Percentiles rank a stretch among this genome's conserved stretches.
Evolutionary conservation across 2,797 vertebrate species (phyloP).

Genomic region (Girardinus metallicus): DNA sequence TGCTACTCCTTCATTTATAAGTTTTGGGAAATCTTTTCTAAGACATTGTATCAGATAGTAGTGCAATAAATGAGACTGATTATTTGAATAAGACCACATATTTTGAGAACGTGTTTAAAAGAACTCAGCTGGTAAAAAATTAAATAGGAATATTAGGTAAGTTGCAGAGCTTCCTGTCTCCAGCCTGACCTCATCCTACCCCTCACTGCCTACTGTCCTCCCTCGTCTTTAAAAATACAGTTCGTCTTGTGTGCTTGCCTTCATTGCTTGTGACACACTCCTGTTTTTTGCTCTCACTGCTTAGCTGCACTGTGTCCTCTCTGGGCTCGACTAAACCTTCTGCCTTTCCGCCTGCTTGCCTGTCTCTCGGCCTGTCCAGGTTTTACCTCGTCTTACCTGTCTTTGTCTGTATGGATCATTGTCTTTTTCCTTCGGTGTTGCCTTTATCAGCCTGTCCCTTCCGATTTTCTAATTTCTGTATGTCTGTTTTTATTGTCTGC

Average conservation of each 20-base stretch:
- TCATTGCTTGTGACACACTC: constrained; percentile 76
- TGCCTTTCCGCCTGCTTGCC: constrained; percentile 17
- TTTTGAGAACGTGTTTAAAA: not conserved
- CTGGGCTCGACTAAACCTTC: constrained; percentile 49
- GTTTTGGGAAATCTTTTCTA: not conserved
- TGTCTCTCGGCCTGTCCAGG: constrained; percentile 35
- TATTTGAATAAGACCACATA: no score
- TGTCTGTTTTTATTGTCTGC: constrained; percentile 52
- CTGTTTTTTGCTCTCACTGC: constrained; percentile 53
- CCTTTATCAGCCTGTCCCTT: constrained; percentile 56
- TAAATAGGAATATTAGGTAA: constrained; percentile 36
- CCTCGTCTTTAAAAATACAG: constrained; percentile 79
- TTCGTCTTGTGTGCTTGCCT: constrained; percentile 52
- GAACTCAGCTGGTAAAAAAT: constrained; percentile 8
- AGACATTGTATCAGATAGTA: not conserved
- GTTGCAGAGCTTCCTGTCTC: constrained; percentile 1
- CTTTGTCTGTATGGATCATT: constrained; percentile 58
- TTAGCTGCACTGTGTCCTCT: constrained; percentile 61
- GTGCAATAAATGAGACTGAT: not conserved
- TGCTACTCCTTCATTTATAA: not conserved
- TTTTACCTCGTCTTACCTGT: constrained; percentile 47
- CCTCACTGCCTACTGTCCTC: constrained; percentile 48
- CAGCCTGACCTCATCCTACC: constrained; percentile 18
- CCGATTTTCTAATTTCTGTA: constrained; percentile 39
- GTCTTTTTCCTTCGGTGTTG: constrained; percentile 39